phyloP scores from a whole-genome alignment of 2,113 vertebrate species.

The Clarias magur region DNA sequence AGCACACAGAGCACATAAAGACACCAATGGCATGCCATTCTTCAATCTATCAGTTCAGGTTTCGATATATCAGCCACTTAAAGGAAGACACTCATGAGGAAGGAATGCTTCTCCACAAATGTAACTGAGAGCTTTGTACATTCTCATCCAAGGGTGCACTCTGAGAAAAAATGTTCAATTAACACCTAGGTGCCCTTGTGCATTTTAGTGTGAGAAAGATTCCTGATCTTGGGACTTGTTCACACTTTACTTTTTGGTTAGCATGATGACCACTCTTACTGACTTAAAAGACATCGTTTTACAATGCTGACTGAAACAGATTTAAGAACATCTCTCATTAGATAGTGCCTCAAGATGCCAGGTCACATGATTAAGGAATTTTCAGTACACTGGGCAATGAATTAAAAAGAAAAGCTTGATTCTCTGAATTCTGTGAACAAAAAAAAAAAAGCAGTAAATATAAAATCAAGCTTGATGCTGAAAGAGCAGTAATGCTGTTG shows the following conservation, averaged over 20 bases:
- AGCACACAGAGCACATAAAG: conserved; percentile 62
- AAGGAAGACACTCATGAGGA: conserved; percentile 59
- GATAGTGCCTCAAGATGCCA: conserved; percentile 57
- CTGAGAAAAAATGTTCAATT: conserved; percentile 76
- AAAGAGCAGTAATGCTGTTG: not conserved
- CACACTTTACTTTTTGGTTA: conserved; percentile 54
- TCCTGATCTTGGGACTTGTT: conserved; percentile 53
- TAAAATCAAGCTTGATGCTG: conserved; percentile 55
- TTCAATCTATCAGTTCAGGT: conserved; percentile 81
- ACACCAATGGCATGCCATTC: conserved; percentile 72
- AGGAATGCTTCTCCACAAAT: conserved; percentile 71
- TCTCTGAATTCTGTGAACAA: conserved; percentile 35
- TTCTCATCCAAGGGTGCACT: conserved; percentile 71
- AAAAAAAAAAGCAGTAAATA: conserved; percentile 56
- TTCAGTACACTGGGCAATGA: conserved; percentile 60
- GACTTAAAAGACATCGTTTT: conserved; percentile 65
- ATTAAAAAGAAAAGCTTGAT: conserved; percentile 58
- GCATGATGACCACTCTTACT: conserved; percentile 57
- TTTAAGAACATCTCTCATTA: conserved; percentile 62
- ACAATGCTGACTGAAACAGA: conserved; percentile 58
- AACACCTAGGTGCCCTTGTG: conserved; percentile 72
- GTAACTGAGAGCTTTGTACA: conserved; percentile 62
- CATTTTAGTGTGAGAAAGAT: conserved; percentile 54
- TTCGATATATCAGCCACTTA: conserved; percentile 78
- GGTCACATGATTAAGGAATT: conserved; percentile 65